phyloP scores from a whole-genome alignment of 35 echinoderm and acorn worm genomes.

The Apostichopus japonicus region DNA sequence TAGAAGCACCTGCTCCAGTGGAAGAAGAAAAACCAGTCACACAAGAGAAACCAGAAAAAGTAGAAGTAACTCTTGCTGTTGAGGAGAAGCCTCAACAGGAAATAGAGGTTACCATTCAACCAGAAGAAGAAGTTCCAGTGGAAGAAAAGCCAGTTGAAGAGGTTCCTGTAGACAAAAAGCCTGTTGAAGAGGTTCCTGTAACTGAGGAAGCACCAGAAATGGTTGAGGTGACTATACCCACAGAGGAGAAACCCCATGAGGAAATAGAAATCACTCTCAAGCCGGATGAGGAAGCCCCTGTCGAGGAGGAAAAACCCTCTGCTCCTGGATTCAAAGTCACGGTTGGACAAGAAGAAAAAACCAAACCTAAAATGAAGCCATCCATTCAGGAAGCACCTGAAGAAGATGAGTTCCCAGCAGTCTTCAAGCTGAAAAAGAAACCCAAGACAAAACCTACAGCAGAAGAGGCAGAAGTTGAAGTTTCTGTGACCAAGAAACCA shows the following conservation, averaged over 20 bases:
- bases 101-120: slow-evolving; percentile 12
- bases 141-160: slow-evolving; percentile 36
- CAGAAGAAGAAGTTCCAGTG: not conserved
- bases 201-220: slow-evolving; percentile 28
- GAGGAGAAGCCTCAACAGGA: slow-evolving; percentile 17
- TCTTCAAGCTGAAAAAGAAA: slow-evolving; percentile 60
- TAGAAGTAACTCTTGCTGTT: slow-evolving; percentile 9
- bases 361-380: slow-evolving; percentile 50
- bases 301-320: not conserved
- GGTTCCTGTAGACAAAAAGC: slow-evolving; percentile 11
- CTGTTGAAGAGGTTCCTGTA: slow-evolving; percentile 4
- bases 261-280: not conserved
- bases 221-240: slow-evolving; percentile 4
- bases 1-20: slow-evolving; percentile 22
- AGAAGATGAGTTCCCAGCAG: slow-evolving; percentile 32
- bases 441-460: slow-evolving; percentile 1
- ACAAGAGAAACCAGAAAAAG: slow-evolving; percentile 43
- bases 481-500: slow-evolving; percentile 49
- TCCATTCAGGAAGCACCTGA: slow-evolving; percentile 43
- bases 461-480: slow-evolving; percentile 39
- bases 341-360: slow-evolving; percentile 32
- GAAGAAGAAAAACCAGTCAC: slow-evolving; percentile 48
- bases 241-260: slow-evolving; percentile 15
- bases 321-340: slow-evolving; percentile 16
- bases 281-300: not conserved